Conservation (phyloP, 2,797 vertebrate genomes). For the Tenualosa ilisha region DNA sequence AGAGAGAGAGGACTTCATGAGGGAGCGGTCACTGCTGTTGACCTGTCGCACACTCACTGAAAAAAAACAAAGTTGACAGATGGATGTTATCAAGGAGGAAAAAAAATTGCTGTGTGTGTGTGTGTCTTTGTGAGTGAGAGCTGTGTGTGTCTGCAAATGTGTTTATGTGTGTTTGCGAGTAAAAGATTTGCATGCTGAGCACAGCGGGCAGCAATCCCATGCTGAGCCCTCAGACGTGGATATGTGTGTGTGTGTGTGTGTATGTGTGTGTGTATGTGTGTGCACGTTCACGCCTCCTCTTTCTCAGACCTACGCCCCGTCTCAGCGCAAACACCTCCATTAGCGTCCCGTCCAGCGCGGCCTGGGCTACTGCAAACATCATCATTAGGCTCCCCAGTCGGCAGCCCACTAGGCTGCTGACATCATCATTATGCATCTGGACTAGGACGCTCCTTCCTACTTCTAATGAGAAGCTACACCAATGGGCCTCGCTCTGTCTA, state of each 20-base stretch:
- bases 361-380: background rate
- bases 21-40: background rate
- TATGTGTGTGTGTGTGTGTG: background rate
- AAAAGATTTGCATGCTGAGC: background rate
- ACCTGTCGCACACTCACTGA: background rate
- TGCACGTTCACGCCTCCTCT: background rate
- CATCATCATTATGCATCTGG: slow-evolving; percentile 20
- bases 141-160: background rate
- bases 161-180: background rate
- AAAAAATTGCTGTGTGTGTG: background rate
- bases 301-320: background rate
- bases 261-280: background rate
- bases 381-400: slow-evolving; percentile 11
- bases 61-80: background rate
- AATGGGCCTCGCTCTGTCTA: background rate
- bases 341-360: background rate
- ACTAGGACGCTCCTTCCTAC: background rate
- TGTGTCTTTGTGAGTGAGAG: background rate
- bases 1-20: background rate
- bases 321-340: slow-evolving; percentile 9
- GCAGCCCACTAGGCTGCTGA: background rate
- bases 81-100: background rate
- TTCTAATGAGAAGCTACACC: background rate
- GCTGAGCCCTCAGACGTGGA: background rate
- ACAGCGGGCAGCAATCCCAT: background rate